Evolutionary conservation across 2,797 vertebrate genomes (phyloP), one percentile per base, ranked within the genome.

Genomic region (Falco peregrinus): DNA sequence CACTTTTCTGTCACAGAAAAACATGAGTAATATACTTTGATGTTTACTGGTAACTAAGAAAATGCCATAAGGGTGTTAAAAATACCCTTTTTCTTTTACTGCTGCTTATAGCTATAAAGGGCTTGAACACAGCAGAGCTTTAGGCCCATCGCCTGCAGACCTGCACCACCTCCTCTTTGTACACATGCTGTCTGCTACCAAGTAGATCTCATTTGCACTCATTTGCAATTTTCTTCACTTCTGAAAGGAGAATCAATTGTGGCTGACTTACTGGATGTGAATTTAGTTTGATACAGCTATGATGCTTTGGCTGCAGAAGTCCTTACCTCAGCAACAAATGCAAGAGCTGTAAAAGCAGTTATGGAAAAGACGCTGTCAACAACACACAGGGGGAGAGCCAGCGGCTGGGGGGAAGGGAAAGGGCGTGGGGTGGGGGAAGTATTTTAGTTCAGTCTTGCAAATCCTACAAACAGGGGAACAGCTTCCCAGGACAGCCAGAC

Each of bases 341-440:
- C n/a, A 48, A 91, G 37, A 92, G 45, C 15, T 51, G 54, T 31
- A 79, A 71, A 70, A 90, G 17, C 57, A 73, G 19, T 29, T 50
- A 68, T 3, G 45, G 57, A 75, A 77, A 83, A 81, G 76, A 54
- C 64, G 59, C 9, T 71, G 41, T 29, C 57, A 56, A 59, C 39
- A 70, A 11, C 33, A 79, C 39, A 76, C 1, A 1, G 31, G 33
- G 41, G 19, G 17, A 18, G 43, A 18, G 43, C 41, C 8, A 76
- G 37, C 7, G 4, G 5, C 22, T 5, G 10, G 5, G 5, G 12
- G 8, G 2, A 1, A 4, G 7, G 20, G 5, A 47, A 43, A 43
- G 4, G 13, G 39, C 12, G 13, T 13, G 39, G 39, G 39, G 39
- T 41, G 13, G 39, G n/a, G 60, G 39, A 33, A 0, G 0, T 24